Evolutionary conservation across 2,888 invertebrate genomes (phyloP), one percentile per base, ranked within the genome.

Genomic region (Pyralis farinalis): DNA sequence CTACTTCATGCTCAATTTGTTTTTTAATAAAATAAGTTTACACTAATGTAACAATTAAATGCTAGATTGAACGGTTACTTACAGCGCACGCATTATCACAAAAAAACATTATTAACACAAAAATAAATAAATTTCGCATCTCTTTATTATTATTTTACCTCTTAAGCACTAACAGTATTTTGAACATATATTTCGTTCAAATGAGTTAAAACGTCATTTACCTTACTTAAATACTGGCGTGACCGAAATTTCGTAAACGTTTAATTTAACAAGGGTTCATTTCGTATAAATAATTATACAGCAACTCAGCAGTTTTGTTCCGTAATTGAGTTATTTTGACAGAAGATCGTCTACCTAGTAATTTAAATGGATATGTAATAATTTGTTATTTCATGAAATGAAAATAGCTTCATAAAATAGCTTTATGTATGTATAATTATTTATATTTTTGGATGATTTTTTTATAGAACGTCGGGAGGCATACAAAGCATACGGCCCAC

Each of bases 81-180:
- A 78, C 78, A 51, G 62, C 73, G 46, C 51, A 31, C 46, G 56
- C 49, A 11, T 45, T 16, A 34, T 48, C 28, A n/a, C 61, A 42
- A 33, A 59, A 25, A 41, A 43, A 49, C 41, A 29, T 28, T 41
- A 50, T 42, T n/a, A 47, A 46, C 12, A 51, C 7, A 37, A 40
- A 39, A 31, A 2, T 32, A 35, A 43, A 34, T 34, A 41, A 38
- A 42, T 25, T 25, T 5, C 25, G 25, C 25, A 25, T 25, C 7
- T 25, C 25, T 7, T 25, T 25, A 2, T 8, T n/a, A n/a, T 8
- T 4, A 16, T 2, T 16, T 16, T 16, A 16, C 4, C 16, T 3
- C 16, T 25, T 7, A 25, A n/a, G 25, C 7, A 25, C 25, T 8
- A 25, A 25, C 25, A 25, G 25, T n/a, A 25, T n/a, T 25, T 25